Evolutionary conservation across 2,113 vertebrate species (phyloP), one percentile per base, ranked within the genome.

Genomic region (Myotis davidii): DNA sequence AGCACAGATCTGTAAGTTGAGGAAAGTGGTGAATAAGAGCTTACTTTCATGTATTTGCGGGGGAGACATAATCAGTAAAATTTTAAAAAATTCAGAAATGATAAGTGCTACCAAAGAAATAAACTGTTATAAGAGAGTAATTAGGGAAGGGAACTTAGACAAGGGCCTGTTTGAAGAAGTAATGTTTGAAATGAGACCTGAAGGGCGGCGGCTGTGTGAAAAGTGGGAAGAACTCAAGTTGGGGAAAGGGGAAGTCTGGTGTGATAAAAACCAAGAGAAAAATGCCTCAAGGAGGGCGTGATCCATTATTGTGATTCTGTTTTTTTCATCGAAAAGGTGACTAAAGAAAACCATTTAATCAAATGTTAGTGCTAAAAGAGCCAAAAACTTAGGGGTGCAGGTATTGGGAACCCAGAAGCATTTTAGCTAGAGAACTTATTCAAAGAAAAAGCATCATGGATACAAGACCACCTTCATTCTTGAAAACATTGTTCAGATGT

Each of bases 281-380:
- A 92, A 69, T 18, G 37, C 48, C 16, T 76, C 32, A 45, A 79
- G 45, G 23, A 21, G 4, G 3, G 61, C 10, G 6, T 54, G 10
- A 61, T n/a, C 56, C 64, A 8, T 70, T 69, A 39, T 16, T 52
- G 4, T 16, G 50, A 85, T 82, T 85, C 23, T 74, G 61, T 72
- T 73, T 83, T 76, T 67, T 65, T 76, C 45, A 91, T 82, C 17
- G 85, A 48, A 88, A 95, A 86, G 29, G 25, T 81, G 20, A 91
- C 34, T 54, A 88, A 86, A 90, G 27, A 50, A 96, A 85, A 48
- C 56, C 9, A 61, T 45, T 61, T 73, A 92, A 50, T 72, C 25
- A 85, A 48, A 86, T 39, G 48, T 73, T 91, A 86, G 86, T 81
- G 34, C 84, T 83, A 25, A 59, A 84, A 59, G 50, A 79, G 34